Conservation (phyloP, 2,797 vertebrate genomes). For the Bradypodion pumilum region DNA sequence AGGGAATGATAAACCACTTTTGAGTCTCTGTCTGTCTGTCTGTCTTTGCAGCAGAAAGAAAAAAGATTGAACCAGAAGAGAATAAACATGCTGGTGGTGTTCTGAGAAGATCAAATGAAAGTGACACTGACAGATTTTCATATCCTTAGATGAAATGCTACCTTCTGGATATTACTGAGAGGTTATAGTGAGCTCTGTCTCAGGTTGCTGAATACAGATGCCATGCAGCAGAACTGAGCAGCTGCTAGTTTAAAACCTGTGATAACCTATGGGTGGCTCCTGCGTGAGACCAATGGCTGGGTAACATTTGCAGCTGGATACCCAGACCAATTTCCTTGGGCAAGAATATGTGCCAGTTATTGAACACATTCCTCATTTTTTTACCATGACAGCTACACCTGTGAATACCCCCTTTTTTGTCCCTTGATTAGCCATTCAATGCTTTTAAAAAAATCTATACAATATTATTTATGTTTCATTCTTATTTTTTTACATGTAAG, state of each 20-base stretch:
- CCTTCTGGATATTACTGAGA: not conserved
- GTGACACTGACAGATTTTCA: not conserved
- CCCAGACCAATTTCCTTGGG: not conserved
- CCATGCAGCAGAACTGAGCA: not conserved
- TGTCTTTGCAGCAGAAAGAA: no score
- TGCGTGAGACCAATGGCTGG: not conserved
- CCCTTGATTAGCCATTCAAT: conserved; percentile 21
- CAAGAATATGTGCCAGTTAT: not conserved
- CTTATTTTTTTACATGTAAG: conserved; percentile 27
- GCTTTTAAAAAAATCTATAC: not conserved
- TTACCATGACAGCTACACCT: not conserved
- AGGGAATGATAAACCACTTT: no score
- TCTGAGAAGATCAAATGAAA: not conserved
- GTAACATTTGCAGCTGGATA: not conserved
- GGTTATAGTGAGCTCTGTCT: not conserved
- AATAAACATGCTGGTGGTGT: no score
- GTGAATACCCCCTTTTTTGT: not conserved
- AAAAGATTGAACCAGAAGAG: no score
- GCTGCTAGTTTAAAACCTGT: not conserved
- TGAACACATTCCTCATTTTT: not conserved
- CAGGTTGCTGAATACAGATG: not conserved
- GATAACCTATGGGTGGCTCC: not conserved
- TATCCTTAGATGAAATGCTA: not conserved
- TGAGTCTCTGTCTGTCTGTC: no score
- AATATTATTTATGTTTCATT: not conserved